phyloP scores from a whole-genome alignment of 2,888 invertebrate genomes.

The Sisyra terminalis region DNA sequence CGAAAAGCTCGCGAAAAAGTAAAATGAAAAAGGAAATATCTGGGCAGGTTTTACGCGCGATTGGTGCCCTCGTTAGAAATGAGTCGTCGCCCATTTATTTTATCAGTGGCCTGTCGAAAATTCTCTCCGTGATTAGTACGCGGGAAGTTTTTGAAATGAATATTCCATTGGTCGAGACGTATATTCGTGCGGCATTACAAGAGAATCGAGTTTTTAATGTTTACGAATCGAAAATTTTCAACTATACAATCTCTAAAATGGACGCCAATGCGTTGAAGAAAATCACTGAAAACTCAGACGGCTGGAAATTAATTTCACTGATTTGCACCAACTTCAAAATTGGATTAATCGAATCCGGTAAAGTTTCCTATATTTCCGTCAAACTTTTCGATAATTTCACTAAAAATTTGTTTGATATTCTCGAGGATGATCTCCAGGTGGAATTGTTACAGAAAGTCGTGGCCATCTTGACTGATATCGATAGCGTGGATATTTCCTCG shows the following conservation, averaged over 20 bases:
- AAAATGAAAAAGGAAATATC: conserved; percentile 15
- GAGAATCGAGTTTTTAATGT: conserved; percentile 10
- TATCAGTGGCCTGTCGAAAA: conserved; percentile 23
- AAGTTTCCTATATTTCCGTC: conserved; percentile 28
- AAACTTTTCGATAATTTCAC: conserved; percentile 39
- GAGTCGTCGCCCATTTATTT: conserved; percentile 27
- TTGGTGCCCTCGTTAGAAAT: conserved; percentile 23
- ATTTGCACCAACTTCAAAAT: conserved; percentile 36
- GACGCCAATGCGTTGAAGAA: conserved; percentile 31
- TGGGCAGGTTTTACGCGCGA: conserved; percentile 18
- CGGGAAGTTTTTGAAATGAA: conserved; percentile 17
- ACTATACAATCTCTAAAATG: conserved; percentile 25
- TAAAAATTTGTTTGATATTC: conserved; percentile 32
- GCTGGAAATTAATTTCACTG: conserved; percentile 40
- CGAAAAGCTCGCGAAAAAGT: conserved; percentile 19
- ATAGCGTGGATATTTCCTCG: conserved; percentile 40
- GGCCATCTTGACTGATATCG: conserved; percentile 35
- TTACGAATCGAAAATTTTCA: conserved; percentile 18
- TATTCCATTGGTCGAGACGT: not conserved
- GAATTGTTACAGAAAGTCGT: conserved; percentile 34
- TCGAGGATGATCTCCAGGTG: conserved; percentile 30
- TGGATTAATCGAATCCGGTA: conserved; percentile 23
- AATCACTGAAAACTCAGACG: conserved; percentile 25
- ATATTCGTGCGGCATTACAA: not conserved
- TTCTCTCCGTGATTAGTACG: conserved; percentile 18